Conservation (phyloP, 2,888 invertebrate genomes). For the Thera britannica region DNA sequence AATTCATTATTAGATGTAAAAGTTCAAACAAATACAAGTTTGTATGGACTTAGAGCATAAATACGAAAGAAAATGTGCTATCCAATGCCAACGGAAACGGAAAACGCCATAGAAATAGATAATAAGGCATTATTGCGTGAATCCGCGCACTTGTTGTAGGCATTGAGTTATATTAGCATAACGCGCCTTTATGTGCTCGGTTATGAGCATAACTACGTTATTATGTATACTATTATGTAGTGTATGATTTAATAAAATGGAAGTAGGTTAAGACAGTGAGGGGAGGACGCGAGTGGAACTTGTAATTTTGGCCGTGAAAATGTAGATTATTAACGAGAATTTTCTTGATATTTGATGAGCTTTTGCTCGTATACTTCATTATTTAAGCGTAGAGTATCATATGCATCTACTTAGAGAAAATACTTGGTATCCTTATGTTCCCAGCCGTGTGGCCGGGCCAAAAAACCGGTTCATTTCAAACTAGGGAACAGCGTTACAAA, state of each 20-base stretch:
- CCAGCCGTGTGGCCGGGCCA: no score
- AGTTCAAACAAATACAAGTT: not conserved
- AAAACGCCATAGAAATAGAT: constrained; percentile 37
- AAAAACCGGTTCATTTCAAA: no score
- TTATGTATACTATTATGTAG: constrained; percentile 27
- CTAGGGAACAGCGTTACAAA: no score
- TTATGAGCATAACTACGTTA: constrained; percentile 36
- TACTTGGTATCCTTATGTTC: no score
- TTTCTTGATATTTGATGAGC: not conserved
- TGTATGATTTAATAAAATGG: constrained; percentile 41
- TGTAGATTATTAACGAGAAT: constrained; percentile 1
- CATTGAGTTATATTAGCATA: constrained; percentile 43
- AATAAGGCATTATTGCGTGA: constrained; percentile 40
- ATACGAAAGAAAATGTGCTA: constrained; percentile 1
- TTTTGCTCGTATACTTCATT: no score
- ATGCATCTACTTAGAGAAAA: no score
- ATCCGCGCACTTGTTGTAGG: constrained; percentile 37
- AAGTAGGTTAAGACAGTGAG: constrained; percentile 26
- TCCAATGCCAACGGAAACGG: constrained; percentile 29
- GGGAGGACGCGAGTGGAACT: constrained; percentile 11
- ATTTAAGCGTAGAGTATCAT: no score
- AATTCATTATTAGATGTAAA: no score
- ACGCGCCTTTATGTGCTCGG: constrained; percentile 34
- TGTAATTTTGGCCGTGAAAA: constrained; percentile 16
- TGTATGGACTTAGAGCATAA: not conserved